A percentile compares a stretch with the other conserved stretches of the same genome.
These are phyloP conservation scores for Lochmaea crataegi DNA, from an alignment of 2,888 invertebrate genomes.

Conservation along the genomic window DNA sequence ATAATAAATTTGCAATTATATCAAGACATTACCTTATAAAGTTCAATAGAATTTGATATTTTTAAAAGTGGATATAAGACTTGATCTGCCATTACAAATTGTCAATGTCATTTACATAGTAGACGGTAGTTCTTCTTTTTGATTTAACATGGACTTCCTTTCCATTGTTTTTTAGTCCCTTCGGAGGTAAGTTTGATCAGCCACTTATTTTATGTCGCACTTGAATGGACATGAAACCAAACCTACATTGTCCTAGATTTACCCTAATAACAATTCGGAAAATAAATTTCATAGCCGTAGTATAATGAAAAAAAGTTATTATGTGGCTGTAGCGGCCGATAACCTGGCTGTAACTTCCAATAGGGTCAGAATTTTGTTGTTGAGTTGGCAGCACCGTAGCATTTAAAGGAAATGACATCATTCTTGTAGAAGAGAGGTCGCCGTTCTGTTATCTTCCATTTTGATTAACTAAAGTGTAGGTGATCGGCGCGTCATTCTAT, in stretches of 20 bases:
- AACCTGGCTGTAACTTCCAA: neutral
- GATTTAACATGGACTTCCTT: neutral
- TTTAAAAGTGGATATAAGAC: slow-evolving; percentile 42
- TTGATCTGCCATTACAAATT: slow-evolving; percentile 21
- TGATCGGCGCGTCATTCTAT: neutral
- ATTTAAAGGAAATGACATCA: slow-evolving; percentile 20
- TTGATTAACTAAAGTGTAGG: neutral
- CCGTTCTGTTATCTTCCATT: slow-evolving; percentile 16
- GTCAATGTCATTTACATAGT: neutral
- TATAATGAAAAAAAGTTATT: no score
- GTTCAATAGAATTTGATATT: slow-evolving; percentile 46
- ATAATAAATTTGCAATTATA: neutral
- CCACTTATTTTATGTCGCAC: no score
- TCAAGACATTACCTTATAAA: slow-evolving; percentile 44
- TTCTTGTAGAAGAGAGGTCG: neutral
- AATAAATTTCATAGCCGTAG: no score
- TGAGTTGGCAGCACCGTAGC: neutral
- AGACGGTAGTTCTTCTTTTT: neutral
- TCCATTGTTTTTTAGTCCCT: no score
- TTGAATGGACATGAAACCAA: no score
- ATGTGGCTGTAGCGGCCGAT: no score
- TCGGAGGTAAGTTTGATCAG: no score
- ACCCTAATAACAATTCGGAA: no score
- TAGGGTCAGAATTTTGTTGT: neutral
- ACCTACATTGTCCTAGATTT: no score